Conservation (phyloP, 53 echinoderm and acorn worm species). For the Pentamera pediparva region DNA sequence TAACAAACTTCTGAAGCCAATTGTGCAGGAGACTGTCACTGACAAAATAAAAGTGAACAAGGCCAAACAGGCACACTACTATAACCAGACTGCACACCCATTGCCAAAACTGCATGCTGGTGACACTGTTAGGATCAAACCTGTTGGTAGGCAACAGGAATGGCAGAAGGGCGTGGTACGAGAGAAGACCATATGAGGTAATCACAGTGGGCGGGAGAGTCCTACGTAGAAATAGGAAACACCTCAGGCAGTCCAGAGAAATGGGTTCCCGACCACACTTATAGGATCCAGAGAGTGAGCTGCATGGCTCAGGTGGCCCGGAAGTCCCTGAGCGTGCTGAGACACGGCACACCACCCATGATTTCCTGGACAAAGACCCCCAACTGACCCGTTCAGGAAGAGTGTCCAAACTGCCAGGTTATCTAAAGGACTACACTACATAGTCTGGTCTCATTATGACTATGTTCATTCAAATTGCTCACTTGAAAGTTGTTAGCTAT, state of each 20-base stretch:
- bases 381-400: no score
- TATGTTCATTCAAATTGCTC: no score
- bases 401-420: no score
- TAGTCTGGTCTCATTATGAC: no score
- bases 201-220: conserved; percentile 4
- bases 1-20: conserved; percentile 27
- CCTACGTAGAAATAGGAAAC: conserved; percentile 40
- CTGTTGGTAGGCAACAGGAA: conserved; percentile 14
- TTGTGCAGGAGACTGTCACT: conserved; percentile 1
- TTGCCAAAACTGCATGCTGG: conserved; percentile 27
- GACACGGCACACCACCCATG: no score
- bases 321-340: no score
- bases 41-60: conserved; percentile 30
- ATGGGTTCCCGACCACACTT: not conserved
- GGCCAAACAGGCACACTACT: conserved; percentile 40
- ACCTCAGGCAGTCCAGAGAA: conserved; percentile 22
- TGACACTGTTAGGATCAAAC: conserved; percentile 37
- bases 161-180: conserved; percentile 25
- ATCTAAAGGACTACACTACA: no score
- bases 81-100: conserved; percentile 31
- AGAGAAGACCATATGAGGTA: conserved; percentile 31
- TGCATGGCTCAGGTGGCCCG: no score
- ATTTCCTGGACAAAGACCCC: no score
- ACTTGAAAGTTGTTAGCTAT: no score
- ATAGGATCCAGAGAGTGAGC: no score